These are phyloP conservation scores for Aldrovandia affinis DNA, from an alignment of 2,797 vertebrate genomes.

Conservation along the genomic window DNA sequence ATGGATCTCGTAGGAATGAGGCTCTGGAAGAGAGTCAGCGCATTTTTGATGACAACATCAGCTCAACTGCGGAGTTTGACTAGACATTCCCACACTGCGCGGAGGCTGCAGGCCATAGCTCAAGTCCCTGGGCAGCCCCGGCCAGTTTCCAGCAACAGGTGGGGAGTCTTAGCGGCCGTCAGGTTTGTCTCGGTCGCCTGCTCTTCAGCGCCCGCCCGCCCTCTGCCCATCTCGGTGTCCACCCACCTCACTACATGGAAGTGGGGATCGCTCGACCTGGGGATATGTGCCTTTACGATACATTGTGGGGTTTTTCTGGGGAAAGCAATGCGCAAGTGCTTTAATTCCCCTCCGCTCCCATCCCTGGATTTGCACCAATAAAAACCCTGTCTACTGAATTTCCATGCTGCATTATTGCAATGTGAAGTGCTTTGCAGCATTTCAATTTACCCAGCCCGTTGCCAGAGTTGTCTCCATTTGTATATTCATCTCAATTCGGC, in stretches of 20 bases:
- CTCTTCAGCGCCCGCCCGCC: no score
- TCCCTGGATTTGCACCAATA: background rate
- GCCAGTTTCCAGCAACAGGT: background rate
- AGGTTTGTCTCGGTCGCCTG: no score
- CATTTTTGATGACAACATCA: no score
- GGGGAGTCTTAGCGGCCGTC: no score
- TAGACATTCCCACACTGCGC: no score
- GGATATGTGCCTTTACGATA: background rate
- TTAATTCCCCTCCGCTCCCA: background rate
- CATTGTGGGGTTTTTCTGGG: background rate
- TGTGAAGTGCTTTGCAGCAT: background rate
- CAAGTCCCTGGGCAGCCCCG: no score
- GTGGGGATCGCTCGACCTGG: background rate
- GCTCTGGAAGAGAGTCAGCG: no score
- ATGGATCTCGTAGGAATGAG: no score
- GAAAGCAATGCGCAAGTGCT: background rate
- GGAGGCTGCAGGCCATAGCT: no score
- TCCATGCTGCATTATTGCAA: background rate
- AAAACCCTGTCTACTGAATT: background rate
- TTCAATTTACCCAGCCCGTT: background rate
- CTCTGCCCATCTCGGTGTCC: background rate
- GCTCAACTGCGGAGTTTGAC: no score
- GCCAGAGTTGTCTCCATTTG: background rate
- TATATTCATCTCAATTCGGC: background rate
- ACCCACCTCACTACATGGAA: background rate